Evolutionary conservation across 2,113 vertebrate genomes (phyloP), one percentile per base, ranked within the genome.

Genomic region (Etheostoma cragini): DNA sequence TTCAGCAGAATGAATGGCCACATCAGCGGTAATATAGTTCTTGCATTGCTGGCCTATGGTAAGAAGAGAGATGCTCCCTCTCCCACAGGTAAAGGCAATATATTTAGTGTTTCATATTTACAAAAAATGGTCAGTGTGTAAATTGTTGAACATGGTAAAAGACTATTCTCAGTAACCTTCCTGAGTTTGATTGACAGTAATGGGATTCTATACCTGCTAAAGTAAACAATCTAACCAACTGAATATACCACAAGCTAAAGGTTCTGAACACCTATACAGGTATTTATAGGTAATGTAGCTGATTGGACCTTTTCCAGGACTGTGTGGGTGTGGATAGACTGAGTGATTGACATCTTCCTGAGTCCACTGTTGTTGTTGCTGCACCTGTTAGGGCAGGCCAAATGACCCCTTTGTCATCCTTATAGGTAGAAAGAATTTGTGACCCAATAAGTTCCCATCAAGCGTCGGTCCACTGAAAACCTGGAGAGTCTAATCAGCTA

Each of bases 151-250:
- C 65, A 74, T 83, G 57, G 63, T 75, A 70, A 81, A 80, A 86
- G 56, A 90, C 61, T 82, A 76, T 81, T 89, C 89, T 92, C 88
- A 91, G 92, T 90, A 91, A 90, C 87, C 74, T 89, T 92, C 91
- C 88, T 88, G 92, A 92, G 93, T 87, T 83, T 84, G 75, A 81
- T 78, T 85, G 73, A 90, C 85, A 89, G 84, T 63, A 87, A 86
- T 76, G 70, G 77, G 87, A 87, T 90, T 86, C 77, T 90, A 83
- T 56, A 87, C 68, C 71, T 84, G 57, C 61, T 66, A 70, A 85
- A 88, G 66, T 81, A 87, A 89, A 85, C 80, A 54, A 78, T 75
- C 56, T 82, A 63, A 66, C 63, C 57, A 76, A 72, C 58, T 83
- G 16, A 80, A 84, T 65, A 75, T 33, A 46, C 68, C 53, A 83